Evolutionary conservation across 2,113 vertebrate species (phyloP).

Genomic region (Urocynchramus pylzowi): DNA sequence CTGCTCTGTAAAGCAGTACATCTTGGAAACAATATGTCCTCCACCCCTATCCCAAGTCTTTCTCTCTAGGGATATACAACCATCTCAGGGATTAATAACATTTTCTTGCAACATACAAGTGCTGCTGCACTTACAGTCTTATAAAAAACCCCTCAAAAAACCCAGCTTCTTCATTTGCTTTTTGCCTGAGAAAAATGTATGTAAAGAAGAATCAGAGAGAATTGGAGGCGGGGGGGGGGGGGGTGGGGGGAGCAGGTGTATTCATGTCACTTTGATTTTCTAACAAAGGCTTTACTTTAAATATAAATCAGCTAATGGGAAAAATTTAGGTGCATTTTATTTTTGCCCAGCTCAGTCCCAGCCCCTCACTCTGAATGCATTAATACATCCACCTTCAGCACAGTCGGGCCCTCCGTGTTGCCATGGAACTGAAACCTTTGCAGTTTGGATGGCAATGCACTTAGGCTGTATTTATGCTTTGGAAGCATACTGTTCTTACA

Average conservation of each 20-base stretch:
- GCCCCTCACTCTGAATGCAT: conserved; percentile 33
- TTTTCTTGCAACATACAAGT: conserved; percentile 1
- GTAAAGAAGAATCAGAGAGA: neutral
- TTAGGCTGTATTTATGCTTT: neutral
- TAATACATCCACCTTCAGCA: conserved; percentile 58
- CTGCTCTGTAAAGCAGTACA: neutral
- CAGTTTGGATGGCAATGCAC: conserved; percentile 26
- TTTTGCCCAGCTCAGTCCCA: conserved; percentile 9
- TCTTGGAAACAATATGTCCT: neutral
- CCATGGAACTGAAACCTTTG: conserved; percentile 72
- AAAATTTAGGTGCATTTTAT: neutral
- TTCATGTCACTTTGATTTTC: conserved; percentile 7
- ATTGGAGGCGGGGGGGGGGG: neutral
- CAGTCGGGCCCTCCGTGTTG: conserved; percentile 56
- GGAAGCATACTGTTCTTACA: conserved; percentile 56
- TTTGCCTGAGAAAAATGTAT: neutral
- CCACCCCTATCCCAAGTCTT: neutral
- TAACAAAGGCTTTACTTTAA: conserved; percentile 41
- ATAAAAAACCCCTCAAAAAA: neutral
- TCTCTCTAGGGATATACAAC: neutral
- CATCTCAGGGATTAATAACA: neutral
- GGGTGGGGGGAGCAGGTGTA: neutral
- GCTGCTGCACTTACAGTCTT: neutral
- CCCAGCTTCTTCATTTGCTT: neutral
- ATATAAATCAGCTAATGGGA: neutral